A percentile compares a stretch with the other conserved stretches of the same genome.
phyloP scores from a whole-genome alignment of 2,113 vertebrate genomes.

The Tetrao urogallus region DNA sequence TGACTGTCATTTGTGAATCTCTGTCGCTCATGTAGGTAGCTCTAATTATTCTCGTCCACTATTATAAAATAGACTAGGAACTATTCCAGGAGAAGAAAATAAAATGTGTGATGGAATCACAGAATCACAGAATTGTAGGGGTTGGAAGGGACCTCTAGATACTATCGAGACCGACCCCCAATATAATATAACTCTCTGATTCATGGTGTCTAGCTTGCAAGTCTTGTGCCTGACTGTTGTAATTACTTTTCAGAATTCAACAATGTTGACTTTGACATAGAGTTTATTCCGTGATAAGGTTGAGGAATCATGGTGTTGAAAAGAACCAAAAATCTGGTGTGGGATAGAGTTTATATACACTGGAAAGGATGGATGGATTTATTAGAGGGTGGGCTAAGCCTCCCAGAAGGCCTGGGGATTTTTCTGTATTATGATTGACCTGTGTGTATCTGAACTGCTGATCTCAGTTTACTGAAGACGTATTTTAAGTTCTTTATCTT shows the following conservation, averaged over 20 bases:
- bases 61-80: background rate
- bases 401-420: background rate
- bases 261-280: background rate
- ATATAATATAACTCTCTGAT: too few species aligned
- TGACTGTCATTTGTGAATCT: accelerated
- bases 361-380: background rate
- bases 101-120: background rate
- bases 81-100: background rate
- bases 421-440: background rate
- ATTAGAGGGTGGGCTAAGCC: background rate
- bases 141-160: too few species aligned
- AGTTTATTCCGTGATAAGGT: background rate
- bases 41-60: background rate
- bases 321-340: background rate
- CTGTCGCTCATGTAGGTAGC: background rate
- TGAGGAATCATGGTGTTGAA: background rate
- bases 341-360: background rate
- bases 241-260: background rate
- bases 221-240: background rate
- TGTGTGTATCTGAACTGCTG: background rate
- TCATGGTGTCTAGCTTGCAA: background rate
- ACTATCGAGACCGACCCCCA: too few species aligned
- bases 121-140: too few species aligned
- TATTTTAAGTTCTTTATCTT: background rate
- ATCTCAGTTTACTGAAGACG: background rate